Percentiles rank a stretch among this genome's conserved stretches.
These are phyloP conservation scores for Cebus imitator DNA, from an alignment of 2,113 vertebrate species.

Conservation along the genomic window DNA sequence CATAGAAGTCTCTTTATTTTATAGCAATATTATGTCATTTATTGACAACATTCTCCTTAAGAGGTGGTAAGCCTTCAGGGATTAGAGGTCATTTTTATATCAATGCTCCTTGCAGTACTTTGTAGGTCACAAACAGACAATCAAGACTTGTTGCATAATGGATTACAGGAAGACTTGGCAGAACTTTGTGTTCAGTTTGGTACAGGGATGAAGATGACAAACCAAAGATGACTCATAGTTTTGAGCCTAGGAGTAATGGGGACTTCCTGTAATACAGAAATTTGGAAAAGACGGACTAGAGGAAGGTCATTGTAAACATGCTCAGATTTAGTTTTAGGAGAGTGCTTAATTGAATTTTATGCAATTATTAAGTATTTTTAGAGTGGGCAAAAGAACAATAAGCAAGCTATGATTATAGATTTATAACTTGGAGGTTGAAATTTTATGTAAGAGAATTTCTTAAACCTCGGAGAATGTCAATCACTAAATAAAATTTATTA, in stretches of 20 bases:
- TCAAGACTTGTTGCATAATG: conserved; percentile 23
- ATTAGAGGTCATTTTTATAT: background rate
- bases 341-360: conserved; percentile 10
- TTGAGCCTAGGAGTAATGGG: background rate
- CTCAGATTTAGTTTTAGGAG: conserved; percentile 5
- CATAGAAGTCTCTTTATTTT: background rate
- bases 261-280: background rate
- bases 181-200: background rate
- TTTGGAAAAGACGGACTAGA: background rate
- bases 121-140: background rate
- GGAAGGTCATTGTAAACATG: background rate
- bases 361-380: background rate
- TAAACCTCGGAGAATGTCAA: background rate
- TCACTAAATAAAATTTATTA: background rate
- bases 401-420: background rate
- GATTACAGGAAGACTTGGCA: conserved; percentile 13
- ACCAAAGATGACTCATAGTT: background rate
- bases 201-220: background rate
- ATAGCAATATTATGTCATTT: background rate
- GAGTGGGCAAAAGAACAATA: background rate
- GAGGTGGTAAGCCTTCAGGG: background rate
- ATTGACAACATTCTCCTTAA: background rate
- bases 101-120: background rate
- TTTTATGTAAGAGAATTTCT: background rate
- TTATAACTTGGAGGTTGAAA: background rate